Evolutionary conservation across 2,113 vertebrate species (phyloP).

Genomic region (Sinocyclocheilus grahami): DNA sequence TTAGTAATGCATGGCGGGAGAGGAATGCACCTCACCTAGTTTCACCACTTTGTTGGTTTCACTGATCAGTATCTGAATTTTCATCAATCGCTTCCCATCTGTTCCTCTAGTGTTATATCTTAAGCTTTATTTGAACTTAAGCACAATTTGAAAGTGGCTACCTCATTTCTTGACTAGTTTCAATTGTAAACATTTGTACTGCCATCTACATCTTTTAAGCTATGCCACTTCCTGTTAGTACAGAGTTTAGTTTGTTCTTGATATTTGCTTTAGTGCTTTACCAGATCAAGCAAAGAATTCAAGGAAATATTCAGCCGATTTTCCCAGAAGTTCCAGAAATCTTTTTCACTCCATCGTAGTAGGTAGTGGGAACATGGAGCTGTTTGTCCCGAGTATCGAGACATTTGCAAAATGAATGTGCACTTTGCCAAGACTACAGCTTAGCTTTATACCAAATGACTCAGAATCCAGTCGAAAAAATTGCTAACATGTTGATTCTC

Average conservation of each 20-base stretch:
- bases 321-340: not conserved
- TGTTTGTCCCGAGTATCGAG: not conserved
- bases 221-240: not conserved
- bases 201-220: not conserved
- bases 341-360: not conserved
- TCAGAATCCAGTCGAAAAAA: not conserved
- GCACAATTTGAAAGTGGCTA: too few relatives aligned
- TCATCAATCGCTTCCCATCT: not conserved
- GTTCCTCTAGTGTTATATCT: not conserved
- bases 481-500: not conserved
- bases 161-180: not conserved
- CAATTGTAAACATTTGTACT: not conserved
- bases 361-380: not conserved
- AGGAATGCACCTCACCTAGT: slow-evolving; percentile 70
- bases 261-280: not conserved
- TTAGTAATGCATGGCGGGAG: slow-evolving; percentile 52
- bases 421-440: slow-evolving; percentile 4
- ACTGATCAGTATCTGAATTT: slow-evolving; percentile 20
- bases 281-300: not conserved
- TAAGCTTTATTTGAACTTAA: not conserved
- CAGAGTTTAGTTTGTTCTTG: not conserved
- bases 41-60: slow-evolving; percentile 64
- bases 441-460: slow-evolving; percentile 12
- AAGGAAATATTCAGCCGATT: not conserved
- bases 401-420: not conserved